Percentiles rank a stretch among this genome's conserved stretches.
Conservation (phyloP, 2,113 vertebrate species). For the Proteles cristata region DNA sequence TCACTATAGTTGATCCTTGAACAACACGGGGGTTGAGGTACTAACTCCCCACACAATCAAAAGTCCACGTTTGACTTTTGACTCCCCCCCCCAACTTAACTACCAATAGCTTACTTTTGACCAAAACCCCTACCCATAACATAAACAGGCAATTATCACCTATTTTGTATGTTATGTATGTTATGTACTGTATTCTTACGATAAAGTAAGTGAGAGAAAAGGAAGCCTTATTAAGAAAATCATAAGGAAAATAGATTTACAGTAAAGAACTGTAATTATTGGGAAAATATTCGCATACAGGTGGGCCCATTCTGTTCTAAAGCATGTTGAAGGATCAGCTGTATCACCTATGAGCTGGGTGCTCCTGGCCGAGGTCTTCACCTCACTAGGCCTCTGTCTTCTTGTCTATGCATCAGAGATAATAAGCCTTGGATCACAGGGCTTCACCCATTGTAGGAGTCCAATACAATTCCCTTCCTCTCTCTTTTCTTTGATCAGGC, state of each 20-base stretch:
- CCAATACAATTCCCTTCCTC: not conserved
- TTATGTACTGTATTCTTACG: not conserved
- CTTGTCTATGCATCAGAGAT: not conserved
- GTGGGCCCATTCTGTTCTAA: not conserved
- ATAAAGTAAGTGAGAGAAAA: not conserved
- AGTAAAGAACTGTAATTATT: not conserved
- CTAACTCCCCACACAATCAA: not conserved
- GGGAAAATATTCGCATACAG: not conserved
- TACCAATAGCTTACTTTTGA: not conserved
- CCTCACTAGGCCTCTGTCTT: not conserved
- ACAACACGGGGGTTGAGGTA: not conserved
- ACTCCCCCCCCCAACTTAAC: not conserved
- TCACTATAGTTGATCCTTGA: not conserved
- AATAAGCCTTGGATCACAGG: not conserved
- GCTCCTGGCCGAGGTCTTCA: not conserved
- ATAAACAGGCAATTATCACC: not conserved
- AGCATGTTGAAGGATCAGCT: not conserved
- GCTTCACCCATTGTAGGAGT: rapidly evolving
- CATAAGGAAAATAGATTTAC: not conserved
- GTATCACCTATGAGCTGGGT: not conserved
- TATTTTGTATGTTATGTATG: not conserved
- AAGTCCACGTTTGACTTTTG: not conserved
- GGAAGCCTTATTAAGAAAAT: not conserved
- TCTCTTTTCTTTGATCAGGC: not conserved
- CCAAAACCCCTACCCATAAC: not conserved